A percentile compares a stretch with the other conserved stretches of the same genome.
phyloP scores from a whole-genome alignment of 23 tunicate species.

The Halocynthia roretzi region DNA sequence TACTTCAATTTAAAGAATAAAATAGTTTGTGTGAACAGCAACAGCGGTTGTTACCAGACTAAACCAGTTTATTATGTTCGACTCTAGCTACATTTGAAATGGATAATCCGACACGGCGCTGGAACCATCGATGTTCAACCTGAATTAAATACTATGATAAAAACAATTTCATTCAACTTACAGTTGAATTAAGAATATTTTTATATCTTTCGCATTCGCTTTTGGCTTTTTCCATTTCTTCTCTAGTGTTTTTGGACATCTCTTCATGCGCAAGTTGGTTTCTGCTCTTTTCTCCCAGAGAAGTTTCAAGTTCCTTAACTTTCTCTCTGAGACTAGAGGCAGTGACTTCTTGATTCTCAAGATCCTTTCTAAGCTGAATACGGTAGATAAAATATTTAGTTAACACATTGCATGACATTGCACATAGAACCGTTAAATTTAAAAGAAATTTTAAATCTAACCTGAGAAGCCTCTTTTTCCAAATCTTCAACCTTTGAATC shows the following conservation, averaged over 20 bases:
- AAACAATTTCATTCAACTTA: not conserved
- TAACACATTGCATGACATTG: not conserved
- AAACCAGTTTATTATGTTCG: too few species aligned
- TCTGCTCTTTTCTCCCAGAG: not conserved
- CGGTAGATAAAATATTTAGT: not conserved
- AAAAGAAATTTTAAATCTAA: too few species aligned
- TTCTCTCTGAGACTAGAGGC: constrained; percentile 1
- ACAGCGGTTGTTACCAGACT: too few species aligned
- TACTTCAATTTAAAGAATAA: too few species aligned
- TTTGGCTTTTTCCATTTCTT: not conserved
- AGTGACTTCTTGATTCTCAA: not conserved
- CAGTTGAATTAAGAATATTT: constrained; percentile 18
- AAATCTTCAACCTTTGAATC: too few species aligned
- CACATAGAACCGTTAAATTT: too few species aligned
- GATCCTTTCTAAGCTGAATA: not conserved
- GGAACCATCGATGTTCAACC: too few species aligned
- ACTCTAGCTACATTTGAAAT: too few species aligned
- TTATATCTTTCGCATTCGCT: constrained; percentile 20
- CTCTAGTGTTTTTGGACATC: not conserved
- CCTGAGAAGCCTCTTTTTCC: too few species aligned
- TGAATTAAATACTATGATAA: too few species aligned
- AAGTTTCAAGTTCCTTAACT: constrained; percentile 8
- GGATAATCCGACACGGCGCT: too few species aligned
- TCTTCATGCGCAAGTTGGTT: not conserved
- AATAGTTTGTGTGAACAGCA: too few species aligned